phyloP scores from a whole-genome alignment of 2,888 invertebrate species.

The Pachycephus smyrnensis region DNA sequence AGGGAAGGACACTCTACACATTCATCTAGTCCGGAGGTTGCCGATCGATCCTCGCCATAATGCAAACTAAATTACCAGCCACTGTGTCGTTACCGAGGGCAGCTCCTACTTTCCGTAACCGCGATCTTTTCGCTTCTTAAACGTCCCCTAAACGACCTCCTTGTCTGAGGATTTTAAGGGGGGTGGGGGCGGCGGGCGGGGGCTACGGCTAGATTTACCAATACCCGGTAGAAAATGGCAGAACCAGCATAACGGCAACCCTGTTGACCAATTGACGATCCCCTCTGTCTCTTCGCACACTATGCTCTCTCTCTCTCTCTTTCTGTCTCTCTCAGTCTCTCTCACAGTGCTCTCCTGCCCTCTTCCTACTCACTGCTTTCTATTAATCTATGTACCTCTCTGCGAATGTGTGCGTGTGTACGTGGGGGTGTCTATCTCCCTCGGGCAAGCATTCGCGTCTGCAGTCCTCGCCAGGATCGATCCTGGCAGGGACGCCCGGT shows the following conservation, averaged over 20 bases:
- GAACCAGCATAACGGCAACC: neutral
- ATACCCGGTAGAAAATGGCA: neutral
- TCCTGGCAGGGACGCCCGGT: neutral
- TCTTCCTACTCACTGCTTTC: neutral
- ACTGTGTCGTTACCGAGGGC: conserved; percentile 23
- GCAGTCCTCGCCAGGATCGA: neutral
- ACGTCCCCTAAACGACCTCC: neutral
- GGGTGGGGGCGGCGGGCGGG: too few species aligned
- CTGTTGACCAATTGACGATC: neutral
- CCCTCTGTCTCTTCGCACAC: neutral
- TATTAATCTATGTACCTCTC: neutral
- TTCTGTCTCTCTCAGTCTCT: too few species aligned
- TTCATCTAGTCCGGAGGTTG: conserved; percentile 36
- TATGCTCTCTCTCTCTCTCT: too few species aligned
- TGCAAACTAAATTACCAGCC: conserved; percentile 46
- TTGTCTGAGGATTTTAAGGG: neutral
- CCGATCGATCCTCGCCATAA: conserved; percentile 47
- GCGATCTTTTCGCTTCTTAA: conserved; percentile 4
- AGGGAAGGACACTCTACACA: conserved; percentile 31
- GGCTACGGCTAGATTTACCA: neutral
- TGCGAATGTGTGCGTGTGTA: too few species aligned
- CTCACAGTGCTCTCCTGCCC: too few species aligned
- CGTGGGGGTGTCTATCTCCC: neutral
- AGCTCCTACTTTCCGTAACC: conserved; percentile 34
- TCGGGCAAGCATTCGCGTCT: neutral